These are phyloP conservation scores for Cyrtonyx montezumae DNA, from an alignment of 2,113 vertebrate genomes.

Conservation along the genomic window DNA sequence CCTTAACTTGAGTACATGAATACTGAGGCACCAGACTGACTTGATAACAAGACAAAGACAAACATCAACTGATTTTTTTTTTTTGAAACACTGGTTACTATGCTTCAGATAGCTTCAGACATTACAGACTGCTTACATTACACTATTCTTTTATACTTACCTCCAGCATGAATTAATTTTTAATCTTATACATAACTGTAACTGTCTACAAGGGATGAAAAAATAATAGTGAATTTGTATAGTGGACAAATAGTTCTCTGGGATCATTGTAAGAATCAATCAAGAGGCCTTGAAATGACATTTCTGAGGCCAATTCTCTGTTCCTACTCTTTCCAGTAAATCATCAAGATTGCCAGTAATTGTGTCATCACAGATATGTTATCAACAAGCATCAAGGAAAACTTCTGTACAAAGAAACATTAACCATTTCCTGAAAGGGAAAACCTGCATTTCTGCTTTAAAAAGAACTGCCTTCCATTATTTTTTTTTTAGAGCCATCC, in stretches of 20 bases:
- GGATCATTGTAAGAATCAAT: constrained; percentile 9
- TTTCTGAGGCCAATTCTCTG: constrained; percentile 43
- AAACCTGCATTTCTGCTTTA: background rate
- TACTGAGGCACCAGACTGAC: background rate
- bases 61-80: background rate
- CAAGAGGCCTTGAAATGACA: constrained; percentile 44
- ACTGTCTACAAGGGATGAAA: background rate
- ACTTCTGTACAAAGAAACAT: background rate
- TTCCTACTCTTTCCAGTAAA: constrained; percentile 34
- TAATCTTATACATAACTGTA: background rate
- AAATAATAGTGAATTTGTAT: background rate
- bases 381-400: constrained; percentile 12
- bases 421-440: background rate
- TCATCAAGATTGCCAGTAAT: background rate
- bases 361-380: background rate
- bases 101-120: background rate
- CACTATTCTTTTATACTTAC: background rate
- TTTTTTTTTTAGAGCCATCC: background rate
- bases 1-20: background rate
- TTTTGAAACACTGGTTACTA: background rate
- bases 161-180: background rate
- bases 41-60: background rate
- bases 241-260: background rate
- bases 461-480: background rate
- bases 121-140: background rate